Conservation (phyloP, 1,140 invertebrate species). For the Rhopalosiphum maidis region DNA sequence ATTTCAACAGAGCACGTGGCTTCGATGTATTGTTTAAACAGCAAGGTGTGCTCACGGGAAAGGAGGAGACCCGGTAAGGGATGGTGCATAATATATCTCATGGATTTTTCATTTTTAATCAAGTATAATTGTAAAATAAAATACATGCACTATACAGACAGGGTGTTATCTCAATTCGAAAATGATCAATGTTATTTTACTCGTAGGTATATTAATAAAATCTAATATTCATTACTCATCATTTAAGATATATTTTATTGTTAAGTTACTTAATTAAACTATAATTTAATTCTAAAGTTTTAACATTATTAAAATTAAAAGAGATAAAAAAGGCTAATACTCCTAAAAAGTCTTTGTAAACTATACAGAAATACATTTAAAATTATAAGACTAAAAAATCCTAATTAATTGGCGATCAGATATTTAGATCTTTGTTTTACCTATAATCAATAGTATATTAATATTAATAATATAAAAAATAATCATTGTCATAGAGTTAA, state of each 20-base stretch:
- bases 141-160: not conserved
- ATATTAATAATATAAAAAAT: too few species aligned
- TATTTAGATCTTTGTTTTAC: too few species aligned
- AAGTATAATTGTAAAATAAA: not conserved
- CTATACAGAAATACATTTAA: too few species aligned
- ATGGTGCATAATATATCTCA: not conserved
- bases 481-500: too few species aligned
- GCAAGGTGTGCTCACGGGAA: not conserved
- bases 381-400: too few species aligned
- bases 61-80: not conserved
- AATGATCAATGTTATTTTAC: not conserved
- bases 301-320: not conserved
- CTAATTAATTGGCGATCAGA: too few species aligned
- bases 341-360: too few species aligned
- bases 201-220: too few species aligned
- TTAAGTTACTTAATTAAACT: not conserved
- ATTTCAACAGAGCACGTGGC: not conserved
- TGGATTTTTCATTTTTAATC: not conserved
- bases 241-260: too few species aligned
- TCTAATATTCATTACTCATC: too few species aligned
- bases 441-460: too few species aligned
- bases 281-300: not conserved
- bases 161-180: not conserved
- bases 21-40: constrained; percentile 11
- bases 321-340: too few species aligned